Percentiles rank a stretch among this genome's conserved stretches.
phyloP scores from a whole-genome alignment of 2,113 vertebrate species.

The Chascanopsetta lugubris region DNA sequence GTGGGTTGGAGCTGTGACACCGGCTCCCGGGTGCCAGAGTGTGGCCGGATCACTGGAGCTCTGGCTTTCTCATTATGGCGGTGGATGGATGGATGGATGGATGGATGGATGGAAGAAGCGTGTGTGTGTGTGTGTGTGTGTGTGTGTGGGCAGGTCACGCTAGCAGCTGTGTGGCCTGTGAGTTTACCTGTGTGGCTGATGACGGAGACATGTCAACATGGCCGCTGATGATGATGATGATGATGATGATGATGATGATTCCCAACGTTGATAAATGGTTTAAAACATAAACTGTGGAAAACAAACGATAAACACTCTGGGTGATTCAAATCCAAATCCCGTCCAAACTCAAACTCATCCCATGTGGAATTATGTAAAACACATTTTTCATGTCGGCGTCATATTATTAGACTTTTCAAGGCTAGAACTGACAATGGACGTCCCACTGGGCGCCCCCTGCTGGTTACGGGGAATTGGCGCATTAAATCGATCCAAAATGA shows the following conservation, averaged over 20 bases:
- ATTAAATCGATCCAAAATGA: no score
- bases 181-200: neutral
- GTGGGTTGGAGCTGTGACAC: slow-evolving; percentile 52
- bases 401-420: no score
- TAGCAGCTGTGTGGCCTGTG: slow-evolving; percentile 13
- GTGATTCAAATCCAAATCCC: no score
- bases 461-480: no score
- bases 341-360: no score
- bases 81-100: slow-evolving; percentile 20
- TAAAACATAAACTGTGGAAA: no score
- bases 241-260: neutral
- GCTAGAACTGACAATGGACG: no score
- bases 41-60: slow-evolving; percentile 25
- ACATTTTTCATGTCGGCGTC: neutral
- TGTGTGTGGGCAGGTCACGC: neutral
- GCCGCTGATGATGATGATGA: neutral
- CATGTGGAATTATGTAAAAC: neutral
- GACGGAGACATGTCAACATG: slow-evolving; percentile 8
- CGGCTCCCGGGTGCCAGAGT: slow-evolving; percentile 28
- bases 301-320: no score
- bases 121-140: slow-evolving; percentile 21
- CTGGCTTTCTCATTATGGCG: slow-evolving; percentile 44
- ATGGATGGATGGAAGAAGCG: slow-evolving; percentile 25
- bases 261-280: neutral
- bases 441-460: no score